Conservation (phyloP, 1,140 invertebrate genomes). For the Acyrthosiphon pisum region DNA sequence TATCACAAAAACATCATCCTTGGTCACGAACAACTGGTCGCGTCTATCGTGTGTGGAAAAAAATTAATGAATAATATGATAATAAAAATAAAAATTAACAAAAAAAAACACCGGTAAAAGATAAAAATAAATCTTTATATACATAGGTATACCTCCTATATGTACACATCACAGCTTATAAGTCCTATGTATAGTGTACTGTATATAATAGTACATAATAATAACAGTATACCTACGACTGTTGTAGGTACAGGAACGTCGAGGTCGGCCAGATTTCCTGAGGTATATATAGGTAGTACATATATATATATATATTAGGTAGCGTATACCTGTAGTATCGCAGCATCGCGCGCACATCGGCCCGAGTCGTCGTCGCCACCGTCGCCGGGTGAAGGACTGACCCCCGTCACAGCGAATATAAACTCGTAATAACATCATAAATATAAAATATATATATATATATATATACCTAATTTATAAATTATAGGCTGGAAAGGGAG, state of each 20-base stretch:
- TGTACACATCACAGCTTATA: not conserved
- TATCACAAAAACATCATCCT: not conserved
- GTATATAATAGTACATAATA: not conserved
- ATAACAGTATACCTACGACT: not conserved
- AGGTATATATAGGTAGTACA: not conserved
- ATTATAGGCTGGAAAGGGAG: not conserved
- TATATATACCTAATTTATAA: not conserved
- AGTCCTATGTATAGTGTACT: not conserved
- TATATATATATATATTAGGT: not conserved
- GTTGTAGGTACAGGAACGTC: not conserved
- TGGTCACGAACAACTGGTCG: not conserved
- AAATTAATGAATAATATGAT: not conserved
- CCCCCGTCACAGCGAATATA: not conserved
- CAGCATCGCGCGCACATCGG: conserved; percentile 19
- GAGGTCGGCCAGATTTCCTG: conserved; percentile 24
- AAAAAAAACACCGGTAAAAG: not conserved
- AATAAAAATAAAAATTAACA: not conserved
- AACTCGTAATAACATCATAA: not conserved
- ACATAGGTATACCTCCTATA: not conserved
- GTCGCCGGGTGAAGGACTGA: conserved; percentile 41
- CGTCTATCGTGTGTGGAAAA: not conserved
- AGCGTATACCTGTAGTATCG: not conserved
- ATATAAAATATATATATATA: not conserved
- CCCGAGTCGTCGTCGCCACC: not conserved
- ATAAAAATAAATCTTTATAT: not conserved